Base-by-base conservation (phyloP, 2,797 vertebrate species). In the Babyrousa celebensis region DNA sequence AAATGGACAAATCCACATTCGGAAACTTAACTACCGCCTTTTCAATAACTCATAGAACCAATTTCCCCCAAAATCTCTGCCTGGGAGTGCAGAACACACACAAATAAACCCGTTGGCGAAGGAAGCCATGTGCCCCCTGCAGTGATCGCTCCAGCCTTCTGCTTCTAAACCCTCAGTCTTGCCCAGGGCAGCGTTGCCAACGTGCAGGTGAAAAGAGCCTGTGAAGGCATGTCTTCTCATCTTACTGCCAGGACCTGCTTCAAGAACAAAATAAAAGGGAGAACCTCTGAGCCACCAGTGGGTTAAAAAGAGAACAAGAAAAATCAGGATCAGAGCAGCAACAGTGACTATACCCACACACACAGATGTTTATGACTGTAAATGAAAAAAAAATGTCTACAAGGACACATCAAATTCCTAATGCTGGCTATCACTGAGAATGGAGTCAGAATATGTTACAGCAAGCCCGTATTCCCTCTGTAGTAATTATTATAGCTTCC, bases 101-200 rank as follows among this genome's bases (percentile, higher is more conserved):
- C 48, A 43, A 68, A 40, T 27, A 21, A 86, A 21, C 18, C 9
- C 27, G 60, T 67, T 27, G 32, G 17, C 2, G 2, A 52, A 85
- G 43, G 48, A 70, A 40, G 43, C 56, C 4, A 2, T 3, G 16
- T 70, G 43, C 9, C 6, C 15, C 43, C 63, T 1, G 0, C 0
- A 9, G 21, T 4, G 23, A 21, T 32, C 40, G 54, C 52, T 29
- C 12, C 16, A 58, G 40, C 20, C 48, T 27, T 36, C 85, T 43
- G 70, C 78, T 40, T 60, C 65, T 62, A 9, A 72, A 23, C 17
- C 43, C 32, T n/a, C 18, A 1, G 0, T 29, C 32, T 32, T 20
- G 29, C 29, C 56, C 1, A 0, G 25, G 25, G 52, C 56, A 18
- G 7, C 12, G 12, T 4, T 23, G 20, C 56, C 32, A 48, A 20